Evolutionary conservation across 2,888 invertebrate genomes (phyloP).

Genomic region (Orthonychiurus folsomi): DNA sequence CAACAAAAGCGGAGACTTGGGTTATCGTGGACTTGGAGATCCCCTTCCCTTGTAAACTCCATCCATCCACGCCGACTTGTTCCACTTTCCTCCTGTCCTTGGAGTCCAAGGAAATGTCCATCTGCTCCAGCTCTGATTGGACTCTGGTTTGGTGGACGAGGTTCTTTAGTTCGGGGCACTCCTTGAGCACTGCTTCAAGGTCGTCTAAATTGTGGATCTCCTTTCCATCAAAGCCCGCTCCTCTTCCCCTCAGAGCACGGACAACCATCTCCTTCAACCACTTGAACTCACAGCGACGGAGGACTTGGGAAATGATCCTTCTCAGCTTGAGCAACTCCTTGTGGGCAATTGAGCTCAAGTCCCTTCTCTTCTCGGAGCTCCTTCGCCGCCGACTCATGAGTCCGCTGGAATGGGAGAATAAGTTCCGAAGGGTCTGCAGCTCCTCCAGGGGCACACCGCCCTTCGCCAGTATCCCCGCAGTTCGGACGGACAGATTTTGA

Average conservation of each 20-base stretch:
- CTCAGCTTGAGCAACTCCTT: background rate
- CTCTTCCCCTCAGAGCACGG: no score
- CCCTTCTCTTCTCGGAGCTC: no score
- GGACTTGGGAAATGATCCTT: background rate
- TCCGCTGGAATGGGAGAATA: background rate
- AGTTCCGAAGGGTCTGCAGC: background rate
- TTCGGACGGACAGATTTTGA: background rate
- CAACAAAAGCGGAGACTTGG: background rate
- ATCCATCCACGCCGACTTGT: background rate
- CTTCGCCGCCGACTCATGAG: background rate
- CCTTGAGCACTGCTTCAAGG: background rate
- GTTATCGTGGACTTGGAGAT: background rate
- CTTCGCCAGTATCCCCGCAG: background rate
- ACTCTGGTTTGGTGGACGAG: background rate
- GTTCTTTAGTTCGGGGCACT: background rate
- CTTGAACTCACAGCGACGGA: background rate
- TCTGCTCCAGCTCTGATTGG: background rate
- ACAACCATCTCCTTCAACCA: background rate
- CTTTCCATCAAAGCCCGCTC: background rate
- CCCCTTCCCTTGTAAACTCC: background rate
- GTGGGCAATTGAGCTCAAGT: background rate
- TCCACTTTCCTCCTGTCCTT: background rate
- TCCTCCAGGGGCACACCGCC: conserved; percentile 1
- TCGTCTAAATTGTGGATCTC: background rate
- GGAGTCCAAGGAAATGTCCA: background rate